Conservation (phyloP, 2,797 vertebrate species). For the Psittacula echo region DNA sequence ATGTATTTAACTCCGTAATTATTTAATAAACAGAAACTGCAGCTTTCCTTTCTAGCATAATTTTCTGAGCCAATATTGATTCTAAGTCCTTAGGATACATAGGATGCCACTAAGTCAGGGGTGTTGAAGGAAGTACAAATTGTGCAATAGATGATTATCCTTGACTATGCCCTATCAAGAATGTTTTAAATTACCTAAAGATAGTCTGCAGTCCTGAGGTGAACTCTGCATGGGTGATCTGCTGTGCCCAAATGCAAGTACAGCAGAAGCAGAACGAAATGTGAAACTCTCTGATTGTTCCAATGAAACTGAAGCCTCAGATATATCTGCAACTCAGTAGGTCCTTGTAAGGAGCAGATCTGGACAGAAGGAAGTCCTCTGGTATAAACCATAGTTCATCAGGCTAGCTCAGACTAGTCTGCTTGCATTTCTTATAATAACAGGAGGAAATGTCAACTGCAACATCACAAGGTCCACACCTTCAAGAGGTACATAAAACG, state of each 20-base stretch:
- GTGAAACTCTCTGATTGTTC: not conserved
- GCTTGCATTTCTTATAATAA: not conserved
- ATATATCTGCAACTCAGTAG: not conserved
- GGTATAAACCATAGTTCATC: not conserved
- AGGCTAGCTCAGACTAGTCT: not conserved
- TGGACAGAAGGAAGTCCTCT: not conserved
- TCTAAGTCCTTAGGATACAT: not conserved
- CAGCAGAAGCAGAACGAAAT: not conserved
- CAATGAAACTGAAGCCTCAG: not conserved
- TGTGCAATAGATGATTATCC: not conserved
- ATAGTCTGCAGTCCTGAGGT: not conserved
- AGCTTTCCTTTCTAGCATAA: not conserved
- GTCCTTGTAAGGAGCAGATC: not conserved
- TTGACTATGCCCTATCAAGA: not conserved
- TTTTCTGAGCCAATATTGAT: not conserved
- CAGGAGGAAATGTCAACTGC: not conserved
- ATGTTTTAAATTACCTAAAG: not conserved
- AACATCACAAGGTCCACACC: not conserved
- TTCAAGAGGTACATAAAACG: not conserved
- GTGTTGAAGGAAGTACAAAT: not conserved
- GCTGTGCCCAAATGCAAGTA: not conserved
- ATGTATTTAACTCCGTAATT: not conserved
- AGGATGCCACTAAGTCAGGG: not conserved
- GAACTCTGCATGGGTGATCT: not conserved
- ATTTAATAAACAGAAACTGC: not conserved